phyloP scores from a whole-genome alignment of 64 coral and sea anemone genomes.

The Platygyra sinensis region DNA sequence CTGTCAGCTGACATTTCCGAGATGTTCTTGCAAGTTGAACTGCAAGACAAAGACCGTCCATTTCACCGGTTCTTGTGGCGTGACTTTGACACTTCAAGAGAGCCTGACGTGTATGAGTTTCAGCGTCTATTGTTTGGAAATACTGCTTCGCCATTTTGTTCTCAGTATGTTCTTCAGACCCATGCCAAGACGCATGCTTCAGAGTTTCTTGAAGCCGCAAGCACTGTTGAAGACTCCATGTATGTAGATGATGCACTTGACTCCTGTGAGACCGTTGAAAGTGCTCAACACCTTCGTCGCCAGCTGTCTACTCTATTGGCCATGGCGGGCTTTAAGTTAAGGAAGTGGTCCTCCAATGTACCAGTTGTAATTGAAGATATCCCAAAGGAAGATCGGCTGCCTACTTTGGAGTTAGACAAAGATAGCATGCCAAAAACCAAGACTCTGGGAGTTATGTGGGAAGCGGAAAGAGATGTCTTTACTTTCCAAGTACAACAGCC shows the following conservation, averaged over 20 bases:
- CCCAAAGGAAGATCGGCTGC: slow-evolving; percentile 21
- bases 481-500: slow-evolving; percentile 33
- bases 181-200: slow-evolving; percentile 34
- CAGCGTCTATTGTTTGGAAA: slow-evolving; percentile 57
- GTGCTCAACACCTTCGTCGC: slow-evolving; percentile 25
- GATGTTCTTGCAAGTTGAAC: slow-evolving; percentile 67
- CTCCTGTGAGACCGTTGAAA: slow-evolving; percentile 25
- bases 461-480: slow-evolving; percentile 37
- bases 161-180: slow-evolving; percentile 50
- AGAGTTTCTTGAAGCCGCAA: slow-evolving; percentile 43
- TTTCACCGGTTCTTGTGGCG: slow-evolving; percentile 70
- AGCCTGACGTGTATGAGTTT: slow-evolving; percentile 54
- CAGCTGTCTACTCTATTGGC: slow-evolving; percentile 45
- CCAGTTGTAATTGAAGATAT: slow-evolving; percentile 48
- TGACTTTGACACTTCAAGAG: slow-evolving; percentile 39
- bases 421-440: slow-evolving; percentile 6
- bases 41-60: slow-evolving; percentile 40
- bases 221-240: slow-evolving; percentile 30
- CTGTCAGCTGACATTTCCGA: slow-evolving; percentile 73
- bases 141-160: slow-evolving; percentile 40
- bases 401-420: slow-evolving; percentile 12
- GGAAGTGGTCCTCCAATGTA: slow-evolving; percentile 53
- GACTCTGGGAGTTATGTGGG: slow-evolving; percentile 43
- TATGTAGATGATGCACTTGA: slow-evolving; percentile 54
- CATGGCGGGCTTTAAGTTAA: slow-evolving; percentile 52